A percentile compares a stretch with the other conserved stretches of the same genome.
Conservation (phyloP, 2,888 invertebrate genomes). For the Heliothis peltigera region DNA sequence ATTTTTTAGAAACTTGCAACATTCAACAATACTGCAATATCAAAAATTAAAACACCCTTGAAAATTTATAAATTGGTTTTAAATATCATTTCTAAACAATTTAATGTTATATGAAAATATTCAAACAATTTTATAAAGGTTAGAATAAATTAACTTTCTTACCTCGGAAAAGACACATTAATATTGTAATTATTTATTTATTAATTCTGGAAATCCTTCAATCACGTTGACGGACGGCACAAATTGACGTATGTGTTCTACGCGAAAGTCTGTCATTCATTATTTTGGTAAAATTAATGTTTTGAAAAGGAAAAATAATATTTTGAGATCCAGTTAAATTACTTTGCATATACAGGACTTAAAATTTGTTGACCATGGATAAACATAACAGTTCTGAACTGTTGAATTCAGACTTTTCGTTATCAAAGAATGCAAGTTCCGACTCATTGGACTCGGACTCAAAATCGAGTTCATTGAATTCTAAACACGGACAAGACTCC, state of each 20-base stretch:
- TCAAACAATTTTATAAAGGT: too few species aligned
- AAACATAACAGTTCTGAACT: slow-evolving; percentile 92
- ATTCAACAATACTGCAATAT: not conserved
- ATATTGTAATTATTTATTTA: not conserved
- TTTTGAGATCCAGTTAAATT: slow-evolving; percentile 1
- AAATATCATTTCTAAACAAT: not conserved
- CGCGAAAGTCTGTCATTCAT: slow-evolving; percentile 29
- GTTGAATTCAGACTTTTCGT: slow-evolving; percentile 91
- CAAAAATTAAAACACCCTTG: not conserved
- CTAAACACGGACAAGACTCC: slow-evolving; percentile 95
- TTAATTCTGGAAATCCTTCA: slow-evolving; percentile 14
- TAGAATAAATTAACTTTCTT: too few species aligned
- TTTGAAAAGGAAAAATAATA: slow-evolving; percentile 20
- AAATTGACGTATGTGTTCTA: slow-evolving; percentile 27
- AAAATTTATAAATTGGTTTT: not conserved
- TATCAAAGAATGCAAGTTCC: slow-evolving; percentile 94
- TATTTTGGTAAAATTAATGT: slow-evolving; percentile 43
- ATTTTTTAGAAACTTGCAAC: slow-evolving; percentile 20
- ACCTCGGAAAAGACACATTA: too few species aligned
- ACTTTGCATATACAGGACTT: slow-evolving; percentile 1
- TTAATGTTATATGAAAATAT: too few species aligned
- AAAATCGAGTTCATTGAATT: slow-evolving; percentile 95
- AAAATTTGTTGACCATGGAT: slow-evolving; percentile 84
- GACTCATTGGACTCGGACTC: slow-evolving; percentile 96
- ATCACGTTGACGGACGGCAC: slow-evolving; percentile 5